Conservation (phyloP, 2,888 invertebrate genomes). For the Papilio elwesi region DNA sequence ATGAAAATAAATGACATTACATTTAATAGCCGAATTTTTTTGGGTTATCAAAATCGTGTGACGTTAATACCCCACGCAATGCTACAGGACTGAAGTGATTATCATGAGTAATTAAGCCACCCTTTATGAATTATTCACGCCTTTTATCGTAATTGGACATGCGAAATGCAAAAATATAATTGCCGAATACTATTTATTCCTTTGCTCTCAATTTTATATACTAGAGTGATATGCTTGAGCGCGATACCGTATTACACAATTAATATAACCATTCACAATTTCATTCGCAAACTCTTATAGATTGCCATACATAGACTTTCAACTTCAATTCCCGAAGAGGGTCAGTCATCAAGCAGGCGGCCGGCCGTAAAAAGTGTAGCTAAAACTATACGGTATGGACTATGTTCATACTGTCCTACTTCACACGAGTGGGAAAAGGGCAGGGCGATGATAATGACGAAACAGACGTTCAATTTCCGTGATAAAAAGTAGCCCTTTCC, state of each 20-base stretch:
- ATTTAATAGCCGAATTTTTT: conserved; percentile 46
- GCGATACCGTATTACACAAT: neutral
- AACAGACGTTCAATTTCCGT: too few species aligned
- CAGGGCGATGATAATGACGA: too few species aligned
- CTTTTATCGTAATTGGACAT: conserved; percentile 47
- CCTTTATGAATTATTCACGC: conserved; percentile 59
- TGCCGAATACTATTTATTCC: neutral
- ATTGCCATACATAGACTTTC: too few species aligned
- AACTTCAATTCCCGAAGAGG: too few species aligned
- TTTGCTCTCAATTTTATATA: neutral
- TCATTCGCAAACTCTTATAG: too few species aligned
- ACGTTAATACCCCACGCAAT: conserved; percentile 75
- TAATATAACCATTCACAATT: neutral
- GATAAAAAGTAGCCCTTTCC: too few species aligned
- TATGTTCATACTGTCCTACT: too few species aligned
- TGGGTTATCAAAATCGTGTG: conserved; percentile 64
- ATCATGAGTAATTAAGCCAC: conserved; percentile 71
- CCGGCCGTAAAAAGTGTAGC: too few species aligned
- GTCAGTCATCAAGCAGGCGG: too few species aligned
- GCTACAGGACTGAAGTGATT: conserved; percentile 62
- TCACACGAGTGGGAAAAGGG: too few species aligned
- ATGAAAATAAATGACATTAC: conserved; percentile 27
- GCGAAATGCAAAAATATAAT: conserved; percentile 41
- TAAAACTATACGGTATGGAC: too few species aligned
- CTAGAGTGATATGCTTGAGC: neutral